Evolutionary conservation across 2,888 invertebrate species (phyloP), one percentile per base, ranked within the genome.

Genomic region (Ormyrus labotus): DNA sequence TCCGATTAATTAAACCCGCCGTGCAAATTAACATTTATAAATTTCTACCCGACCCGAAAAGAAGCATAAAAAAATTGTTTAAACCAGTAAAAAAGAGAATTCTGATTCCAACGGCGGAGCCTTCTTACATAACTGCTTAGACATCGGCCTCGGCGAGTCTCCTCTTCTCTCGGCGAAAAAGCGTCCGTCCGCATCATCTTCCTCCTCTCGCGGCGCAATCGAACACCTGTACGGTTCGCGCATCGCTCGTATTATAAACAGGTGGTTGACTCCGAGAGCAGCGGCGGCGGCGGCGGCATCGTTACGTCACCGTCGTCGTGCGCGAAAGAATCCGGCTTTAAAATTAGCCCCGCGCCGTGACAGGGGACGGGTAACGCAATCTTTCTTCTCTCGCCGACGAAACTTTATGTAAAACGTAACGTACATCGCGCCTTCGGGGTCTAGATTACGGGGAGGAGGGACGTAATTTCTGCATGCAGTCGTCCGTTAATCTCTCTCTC

Each of bases 181-280:
- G 6, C 61, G 51, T 51, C 58, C 61, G 51, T 51, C 58, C 13
- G n/a, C 61, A 3, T 4, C 50, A 2, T 64, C 55, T n/a, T 64
- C 64, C 7, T 64, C 8, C 45, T 48, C 2, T 4, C 45, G 68
- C 61, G 13, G 7, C n/a, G 68, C 47, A 55, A 76, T 61, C 77
- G 58, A 64, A 57, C 50, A 70, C 57, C 70, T 70, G 70, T 47
- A 34, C 34, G 64, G 8, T 9, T 47, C 11, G 60, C 13, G 11
- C 19, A 47, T 57, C 64, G 63, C 48, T 11, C 71, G 2, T 55
- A 55, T 63, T 63, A 63, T 57, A 71, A 78, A 53, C 78, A 78
- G 71, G 71, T 78, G 71, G 64, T 78, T 78, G 71, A 78, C 78
- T 78, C 34, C 65, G 34, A 47, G 9, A 53, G 71, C 65, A 47